Conservation (phyloP, 2,797 vertebrate species). For the Melanotaenia parkinsoni region DNA sequence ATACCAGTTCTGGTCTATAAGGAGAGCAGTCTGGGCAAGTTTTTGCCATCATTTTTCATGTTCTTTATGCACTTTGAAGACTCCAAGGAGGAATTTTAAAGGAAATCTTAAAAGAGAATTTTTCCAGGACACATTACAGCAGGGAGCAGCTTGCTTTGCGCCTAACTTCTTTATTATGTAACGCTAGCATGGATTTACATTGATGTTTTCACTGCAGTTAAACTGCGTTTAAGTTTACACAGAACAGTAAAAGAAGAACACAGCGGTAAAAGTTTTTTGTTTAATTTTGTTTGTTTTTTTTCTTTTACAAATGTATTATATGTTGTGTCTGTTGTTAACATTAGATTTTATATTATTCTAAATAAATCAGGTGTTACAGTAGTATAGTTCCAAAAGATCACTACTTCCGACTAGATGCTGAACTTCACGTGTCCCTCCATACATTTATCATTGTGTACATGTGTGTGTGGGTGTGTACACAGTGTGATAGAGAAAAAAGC, state of each 20-base stretch:
- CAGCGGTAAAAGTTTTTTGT: background rate
- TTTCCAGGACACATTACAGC: constrained; percentile 48
- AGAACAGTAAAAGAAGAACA: constrained; percentile 20
- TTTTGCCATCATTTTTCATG: constrained; percentile 58
- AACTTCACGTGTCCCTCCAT: too few species aligned
- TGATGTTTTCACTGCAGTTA: constrained; percentile 50
- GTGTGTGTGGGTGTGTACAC: too few species aligned
- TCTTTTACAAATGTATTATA: background rate
- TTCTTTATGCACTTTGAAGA: constrained; percentile 62
- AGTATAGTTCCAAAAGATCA: too few species aligned
- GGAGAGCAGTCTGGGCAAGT: constrained; percentile 44
- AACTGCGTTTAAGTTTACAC: constrained; percentile 50
- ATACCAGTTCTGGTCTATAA: constrained; percentile 29
- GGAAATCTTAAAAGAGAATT: constrained; percentile 60
- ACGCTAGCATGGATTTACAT: constrained; percentile 48
- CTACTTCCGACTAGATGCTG: too few species aligned
- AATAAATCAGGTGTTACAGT: too few species aligned
- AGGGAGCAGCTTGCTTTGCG: constrained; percentile 64
- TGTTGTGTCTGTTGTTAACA: background rate
- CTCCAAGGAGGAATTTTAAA: constrained; percentile 52
- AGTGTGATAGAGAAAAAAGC: too few species aligned
- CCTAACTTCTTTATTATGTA: constrained; percentile 56
- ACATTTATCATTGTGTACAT: too few species aligned
- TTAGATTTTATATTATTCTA: background rate
- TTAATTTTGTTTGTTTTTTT: too few species aligned